Conservation (phyloP, 2,888 invertebrate genomes). For the Apamea epomidion region DNA sequence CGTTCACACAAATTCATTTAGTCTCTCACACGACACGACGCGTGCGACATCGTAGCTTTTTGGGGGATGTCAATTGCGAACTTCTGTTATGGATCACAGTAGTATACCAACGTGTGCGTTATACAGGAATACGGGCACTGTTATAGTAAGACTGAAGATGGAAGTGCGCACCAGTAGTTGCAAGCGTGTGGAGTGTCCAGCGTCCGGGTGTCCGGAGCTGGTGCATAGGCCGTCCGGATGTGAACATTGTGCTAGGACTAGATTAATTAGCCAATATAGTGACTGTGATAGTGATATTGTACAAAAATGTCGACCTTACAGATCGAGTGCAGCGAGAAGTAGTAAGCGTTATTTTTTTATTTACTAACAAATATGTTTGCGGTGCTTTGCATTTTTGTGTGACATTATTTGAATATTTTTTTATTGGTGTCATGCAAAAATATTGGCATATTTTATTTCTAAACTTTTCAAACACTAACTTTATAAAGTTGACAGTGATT, state of each 20-base stretch:
- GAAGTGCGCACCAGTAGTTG: constrained; percentile 75
- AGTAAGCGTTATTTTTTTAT: constrained; percentile 82
- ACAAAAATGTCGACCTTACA: constrained; percentile 82
- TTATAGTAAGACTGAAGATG: constrained; percentile 85
- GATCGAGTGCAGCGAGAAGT: constrained; percentile 83
- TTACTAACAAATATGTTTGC: constrained; percentile 36
- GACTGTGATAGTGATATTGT: constrained; percentile 88
- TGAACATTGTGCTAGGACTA: constrained; percentile 87
- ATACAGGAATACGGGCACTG: constrained; percentile 82
- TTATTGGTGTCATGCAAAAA: constrained; percentile 5
- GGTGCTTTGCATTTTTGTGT: constrained; percentile 22
- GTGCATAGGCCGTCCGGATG: constrained; percentile 78
- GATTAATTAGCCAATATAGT: constrained; percentile 85
- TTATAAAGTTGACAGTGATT: neutral
- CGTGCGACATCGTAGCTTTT: constrained; percentile 84
- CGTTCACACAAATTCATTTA: constrained; percentile 86
- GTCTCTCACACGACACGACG: constrained; percentile 87
- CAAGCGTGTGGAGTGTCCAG: constrained; percentile 69
- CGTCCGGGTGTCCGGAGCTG: constrained; percentile 69
- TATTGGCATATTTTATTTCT: neutral
- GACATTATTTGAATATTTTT: neutral
- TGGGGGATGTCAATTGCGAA: constrained; percentile 85
- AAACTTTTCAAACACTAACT: neutral
- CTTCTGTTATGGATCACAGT: constrained; percentile 85
- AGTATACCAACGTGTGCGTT: constrained; percentile 84